Conservation (phyloP, 2,797 vertebrate species). For the Gallinago nigripennis region DNA sequence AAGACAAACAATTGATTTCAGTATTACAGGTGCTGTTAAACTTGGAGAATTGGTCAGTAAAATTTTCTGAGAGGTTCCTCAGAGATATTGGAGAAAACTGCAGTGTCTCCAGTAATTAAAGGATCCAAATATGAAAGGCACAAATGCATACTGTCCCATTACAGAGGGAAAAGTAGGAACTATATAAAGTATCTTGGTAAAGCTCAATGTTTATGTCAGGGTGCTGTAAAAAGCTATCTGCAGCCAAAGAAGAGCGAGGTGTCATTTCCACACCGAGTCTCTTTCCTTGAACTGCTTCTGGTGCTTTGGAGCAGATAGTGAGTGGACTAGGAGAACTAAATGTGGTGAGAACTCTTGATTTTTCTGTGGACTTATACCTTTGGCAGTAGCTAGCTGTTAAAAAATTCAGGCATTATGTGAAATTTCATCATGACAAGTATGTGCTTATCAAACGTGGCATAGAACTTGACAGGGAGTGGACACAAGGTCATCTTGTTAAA, state of each 20-base stretch:
- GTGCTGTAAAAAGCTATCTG: background rate
- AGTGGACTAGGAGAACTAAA: background rate
- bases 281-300: background rate
- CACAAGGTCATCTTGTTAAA: background rate
- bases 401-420: background rate
- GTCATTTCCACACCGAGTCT: background rate
- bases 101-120: background rate
- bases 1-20: background rate
- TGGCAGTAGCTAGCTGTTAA: background rate
- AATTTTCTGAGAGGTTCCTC: background rate
- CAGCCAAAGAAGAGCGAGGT: background rate
- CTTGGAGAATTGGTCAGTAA: background rate
- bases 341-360: background rate
- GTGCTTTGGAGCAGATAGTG: background rate
- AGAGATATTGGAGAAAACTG: background rate
- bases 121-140: background rate
- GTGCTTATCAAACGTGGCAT: background rate
- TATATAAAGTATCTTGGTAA: background rate
- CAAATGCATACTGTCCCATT: background rate
- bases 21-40: background rate
- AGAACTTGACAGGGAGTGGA: background rate
- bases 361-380: background rate
- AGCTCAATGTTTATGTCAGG: background rate
- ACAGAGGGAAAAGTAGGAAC: background rate
- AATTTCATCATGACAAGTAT: background rate